These are phyloP conservation scores for Nematolebias whitei DNA, from an alignment of 2,113 vertebrate genomes.

Conservation along the genomic window DNA sequence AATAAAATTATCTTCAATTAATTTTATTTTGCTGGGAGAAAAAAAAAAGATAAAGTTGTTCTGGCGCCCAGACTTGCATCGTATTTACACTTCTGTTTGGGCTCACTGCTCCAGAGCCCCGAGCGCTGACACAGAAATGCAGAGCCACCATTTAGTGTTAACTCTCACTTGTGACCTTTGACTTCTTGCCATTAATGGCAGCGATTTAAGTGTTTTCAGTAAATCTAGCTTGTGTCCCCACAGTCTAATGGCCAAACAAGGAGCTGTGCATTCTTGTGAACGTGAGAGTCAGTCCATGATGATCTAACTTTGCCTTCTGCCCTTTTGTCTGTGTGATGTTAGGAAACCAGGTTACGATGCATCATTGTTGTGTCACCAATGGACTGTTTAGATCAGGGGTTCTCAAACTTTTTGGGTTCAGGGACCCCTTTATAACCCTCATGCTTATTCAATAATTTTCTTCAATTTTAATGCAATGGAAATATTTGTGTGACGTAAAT, in stretches of 20 bases:
- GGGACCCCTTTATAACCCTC: too few species aligned
- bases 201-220: conserved; percentile 46
- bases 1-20: too few species aligned
- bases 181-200: conserved; percentile 43
- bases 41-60: conserved; percentile 16
- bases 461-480: too few species aligned
- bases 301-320: conserved; percentile 41
- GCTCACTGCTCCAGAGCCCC: conserved; percentile 8
- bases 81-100: conserved; percentile 33
- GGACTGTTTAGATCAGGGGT: too few species aligned
- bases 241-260: conserved; percentile 34
- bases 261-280: conserved; percentile 44
- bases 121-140: conserved; percentile 47
- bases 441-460: too few species aligned
- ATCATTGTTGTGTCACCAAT: conserved; percentile 36
- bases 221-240: conserved; percentile 47
- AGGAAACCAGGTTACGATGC: conserved; percentile 33
- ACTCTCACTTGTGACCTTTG: conserved; percentile 45
- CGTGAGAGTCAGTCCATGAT: conserved; percentile 46
- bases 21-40: background rate
- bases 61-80: conserved; percentile 15
- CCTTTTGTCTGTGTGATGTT: conserved; percentile 43
- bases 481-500: too few species aligned
- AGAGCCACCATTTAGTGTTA: conserved; percentile 31
- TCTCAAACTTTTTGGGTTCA: too few species aligned